Conservation (phyloP, 53 echinoderm and acorn worm genomes). For the Luidia sarsii region DNA sequence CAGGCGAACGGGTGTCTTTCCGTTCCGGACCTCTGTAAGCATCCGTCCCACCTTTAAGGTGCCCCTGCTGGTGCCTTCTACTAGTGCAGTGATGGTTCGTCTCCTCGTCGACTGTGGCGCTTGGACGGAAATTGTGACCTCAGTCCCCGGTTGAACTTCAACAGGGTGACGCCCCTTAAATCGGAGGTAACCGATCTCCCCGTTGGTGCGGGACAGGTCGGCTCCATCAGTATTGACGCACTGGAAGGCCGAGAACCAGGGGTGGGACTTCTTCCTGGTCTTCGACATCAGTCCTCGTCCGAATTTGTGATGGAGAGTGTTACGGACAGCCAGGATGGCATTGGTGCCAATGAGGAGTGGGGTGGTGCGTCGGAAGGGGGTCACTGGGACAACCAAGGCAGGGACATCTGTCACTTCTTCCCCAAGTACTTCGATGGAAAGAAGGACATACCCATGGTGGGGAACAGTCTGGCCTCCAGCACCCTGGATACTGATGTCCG, state of each 20-base stretch:
- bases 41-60: not conserved
- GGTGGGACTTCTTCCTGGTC: not conserved
- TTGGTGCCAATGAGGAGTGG: constrained; percentile 25
- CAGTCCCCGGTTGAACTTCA: not conserved
- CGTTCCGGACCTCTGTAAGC: not conserved
- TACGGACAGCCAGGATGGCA: constrained; percentile 29
- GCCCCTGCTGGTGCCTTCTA: not conserved
- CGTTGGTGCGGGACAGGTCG: constrained; percentile 38
- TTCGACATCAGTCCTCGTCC: constrained; percentile 36
- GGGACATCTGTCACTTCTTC: not conserved
- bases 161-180: not conserved
- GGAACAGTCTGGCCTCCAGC: constrained; percentile 48
- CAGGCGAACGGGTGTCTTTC: too few species aligned
- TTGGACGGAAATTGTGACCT: not conserved
- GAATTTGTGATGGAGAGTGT: constrained; percentile 10
- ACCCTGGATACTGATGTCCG: constrained; percentile 12
- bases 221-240: constrained; percentile 34
- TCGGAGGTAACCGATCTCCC: not conserved
- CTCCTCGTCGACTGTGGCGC: not conserved
- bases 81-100: not conserved
- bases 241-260: constrained; percentile 41
- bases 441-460: not conserved
- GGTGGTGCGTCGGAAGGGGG: not conserved
- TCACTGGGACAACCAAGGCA: constrained; percentile 3
- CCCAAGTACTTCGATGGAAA: not conserved